Evolutionary conservation across 2,113 vertebrate genomes (phyloP).

Genomic region (Orientallactaga bullata): DNA sequence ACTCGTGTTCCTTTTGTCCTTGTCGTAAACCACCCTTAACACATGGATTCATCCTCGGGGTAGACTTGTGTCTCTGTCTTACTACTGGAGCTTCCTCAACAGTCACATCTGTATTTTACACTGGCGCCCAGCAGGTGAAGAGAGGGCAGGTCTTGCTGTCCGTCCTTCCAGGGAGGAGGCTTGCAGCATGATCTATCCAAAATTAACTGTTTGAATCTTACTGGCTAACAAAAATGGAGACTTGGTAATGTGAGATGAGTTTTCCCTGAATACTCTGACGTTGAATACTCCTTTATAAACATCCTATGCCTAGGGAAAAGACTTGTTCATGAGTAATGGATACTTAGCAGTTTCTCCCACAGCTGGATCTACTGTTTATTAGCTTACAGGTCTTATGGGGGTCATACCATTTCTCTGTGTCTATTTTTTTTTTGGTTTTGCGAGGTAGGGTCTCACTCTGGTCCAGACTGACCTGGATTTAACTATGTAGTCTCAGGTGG

Average conservation of each 20-base stretch:
- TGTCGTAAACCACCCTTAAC: background rate
- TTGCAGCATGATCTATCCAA: background rate
- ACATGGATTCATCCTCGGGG: background rate
- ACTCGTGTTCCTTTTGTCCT: background rate
- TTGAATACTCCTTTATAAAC: background rate
- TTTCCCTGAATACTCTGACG: background rate
- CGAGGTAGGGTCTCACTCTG: too few species aligned
- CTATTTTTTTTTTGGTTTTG: too few species aligned
- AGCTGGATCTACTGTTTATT: background rate
- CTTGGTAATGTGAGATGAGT: background rate
- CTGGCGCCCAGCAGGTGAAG: background rate
- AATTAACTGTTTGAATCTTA: background rate
- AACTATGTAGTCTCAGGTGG: too few species aligned
- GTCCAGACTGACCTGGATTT: too few species aligned
- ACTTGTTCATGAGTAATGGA: background rate
- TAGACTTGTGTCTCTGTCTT: rapidly evolving
- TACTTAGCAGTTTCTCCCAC: background rate
- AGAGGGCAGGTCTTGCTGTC: background rate
- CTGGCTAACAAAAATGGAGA: background rate
- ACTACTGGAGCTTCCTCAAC: background rate
- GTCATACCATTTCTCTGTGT: background rate
- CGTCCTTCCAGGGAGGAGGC: background rate
- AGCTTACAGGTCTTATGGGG: background rate
- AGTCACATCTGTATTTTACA: background rate
- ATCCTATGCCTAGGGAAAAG: background rate